Percentiles rank a stretch among this genome's conserved stretches.
Conservation (phyloP, 2,888 invertebrate species). For the Spilarctia lutea region DNA sequence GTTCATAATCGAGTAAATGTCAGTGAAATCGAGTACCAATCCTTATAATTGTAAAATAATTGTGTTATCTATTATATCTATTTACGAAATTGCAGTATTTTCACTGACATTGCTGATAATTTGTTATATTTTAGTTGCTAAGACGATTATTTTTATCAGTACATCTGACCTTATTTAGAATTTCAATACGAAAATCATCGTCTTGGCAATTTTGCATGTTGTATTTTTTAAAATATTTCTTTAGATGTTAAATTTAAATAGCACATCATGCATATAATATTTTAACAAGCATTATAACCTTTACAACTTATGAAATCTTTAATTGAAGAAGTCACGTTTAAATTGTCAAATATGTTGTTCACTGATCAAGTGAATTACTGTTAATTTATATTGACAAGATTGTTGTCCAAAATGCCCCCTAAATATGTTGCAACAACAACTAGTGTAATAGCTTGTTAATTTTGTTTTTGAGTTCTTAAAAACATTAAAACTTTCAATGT, state of each 20-base stretch:
- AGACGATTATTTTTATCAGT: slow-evolving; percentile 38
- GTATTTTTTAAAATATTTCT: slow-evolving; percentile 20
- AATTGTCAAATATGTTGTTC: slow-evolving; percentile 66
- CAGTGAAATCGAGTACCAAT: slow-evolving; percentile 57
- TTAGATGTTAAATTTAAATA: slow-evolving; percentile 25
- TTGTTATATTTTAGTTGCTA: slow-evolving; percentile 42
- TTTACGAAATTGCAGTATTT: slow-evolving; percentile 46
- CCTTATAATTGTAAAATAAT: slow-evolving; percentile 54
- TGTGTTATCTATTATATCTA: slow-evolving; percentile 45
- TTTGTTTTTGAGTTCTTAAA: slow-evolving; percentile 15
- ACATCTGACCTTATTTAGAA: slow-evolving; percentile 28
- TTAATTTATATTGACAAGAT: slow-evolving; percentile 61
- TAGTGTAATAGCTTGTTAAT: slow-evolving; percentile 31
- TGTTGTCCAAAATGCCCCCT: slow-evolving; percentile 48
- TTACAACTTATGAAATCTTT: slow-evolving; percentile 29
- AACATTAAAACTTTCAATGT: background rate
- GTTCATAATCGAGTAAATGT: slow-evolving; percentile 48
- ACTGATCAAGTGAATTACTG: slow-evolving; percentile 51
- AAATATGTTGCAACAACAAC: slow-evolving; percentile 38
- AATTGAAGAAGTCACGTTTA: slow-evolving; percentile 33
- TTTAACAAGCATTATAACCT: slow-evolving; percentile 47
- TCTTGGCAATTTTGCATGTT: slow-evolving; percentile 50
- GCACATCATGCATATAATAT: slow-evolving; percentile 32
- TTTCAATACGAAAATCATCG: slow-evolving; percentile 31
- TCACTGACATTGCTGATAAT: slow-evolving; percentile 53